These are phyloP conservation scores for Corynorhinus townsendii DNA, from an alignment of 2,113 vertebrate species.

Conservation along the genomic window DNA sequence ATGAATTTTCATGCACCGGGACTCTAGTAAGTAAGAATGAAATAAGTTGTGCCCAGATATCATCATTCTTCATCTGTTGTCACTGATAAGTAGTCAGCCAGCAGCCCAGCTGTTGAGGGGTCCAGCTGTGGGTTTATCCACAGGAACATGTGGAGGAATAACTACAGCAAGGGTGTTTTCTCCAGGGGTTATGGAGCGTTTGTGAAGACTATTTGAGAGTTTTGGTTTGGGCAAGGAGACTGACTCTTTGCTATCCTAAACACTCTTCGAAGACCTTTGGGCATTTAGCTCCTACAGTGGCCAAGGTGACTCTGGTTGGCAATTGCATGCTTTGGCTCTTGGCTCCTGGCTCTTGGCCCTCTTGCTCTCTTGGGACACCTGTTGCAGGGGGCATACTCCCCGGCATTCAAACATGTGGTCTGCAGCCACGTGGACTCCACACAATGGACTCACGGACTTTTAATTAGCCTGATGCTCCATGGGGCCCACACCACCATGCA, in stretches of 20 bases:
- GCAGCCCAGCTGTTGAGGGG: neutral
- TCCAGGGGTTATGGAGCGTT: too few species aligned
- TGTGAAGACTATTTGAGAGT: neutral
- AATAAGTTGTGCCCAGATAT: neutral
- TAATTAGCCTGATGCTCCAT: too few species aligned
- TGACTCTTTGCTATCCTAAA: neutral
- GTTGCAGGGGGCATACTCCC: too few species aligned
- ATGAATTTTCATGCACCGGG: too few species aligned
- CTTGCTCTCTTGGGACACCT: too few species aligned
- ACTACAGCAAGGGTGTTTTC: too few species aligned
- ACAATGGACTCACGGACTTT: too few species aligned
- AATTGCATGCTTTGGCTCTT: too few species aligned
- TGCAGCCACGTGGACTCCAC: too few species aligned
- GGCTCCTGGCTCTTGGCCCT: too few species aligned
- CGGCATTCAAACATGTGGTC: too few species aligned
- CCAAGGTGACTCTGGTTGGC: neutral
- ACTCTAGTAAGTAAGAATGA: neutral
- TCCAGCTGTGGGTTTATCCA: neutral
- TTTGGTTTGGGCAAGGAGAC: neutral
- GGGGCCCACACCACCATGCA: too few species aligned
- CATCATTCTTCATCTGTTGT: neutral
- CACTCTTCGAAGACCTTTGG: neutral
- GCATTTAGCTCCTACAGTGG: neutral
- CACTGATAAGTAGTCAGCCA: neutral
- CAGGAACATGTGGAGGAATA: neutral